phyloP scores from a whole-genome alignment of 2,888 invertebrate genomes.

The Tanytarsus gracilentus region DNA sequence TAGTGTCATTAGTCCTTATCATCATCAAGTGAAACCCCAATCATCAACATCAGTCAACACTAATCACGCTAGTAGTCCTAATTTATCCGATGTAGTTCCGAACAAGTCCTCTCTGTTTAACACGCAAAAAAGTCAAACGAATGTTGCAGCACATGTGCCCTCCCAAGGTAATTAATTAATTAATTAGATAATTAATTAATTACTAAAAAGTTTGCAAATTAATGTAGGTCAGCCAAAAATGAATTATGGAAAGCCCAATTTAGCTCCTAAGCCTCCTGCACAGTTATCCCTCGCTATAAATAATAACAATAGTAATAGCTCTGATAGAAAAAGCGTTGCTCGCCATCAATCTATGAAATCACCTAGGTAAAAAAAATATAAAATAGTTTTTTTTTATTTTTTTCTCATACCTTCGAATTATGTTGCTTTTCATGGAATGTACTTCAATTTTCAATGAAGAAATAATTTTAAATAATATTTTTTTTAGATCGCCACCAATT shows the following conservation, averaged over 20 bases:
- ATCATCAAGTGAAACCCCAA: conserved; percentile 1
- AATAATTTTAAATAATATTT: background rate
- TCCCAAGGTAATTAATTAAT: conserved; percentile 11
- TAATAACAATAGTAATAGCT: conserved; percentile 31
- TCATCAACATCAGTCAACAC: background rate
- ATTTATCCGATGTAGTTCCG: conserved; percentile 7
- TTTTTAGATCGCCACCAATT: conserved; percentile 41
- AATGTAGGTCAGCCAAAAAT: background rate
- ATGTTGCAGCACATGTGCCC: background rate
- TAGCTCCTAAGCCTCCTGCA: conserved; percentile 74
- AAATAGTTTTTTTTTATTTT: background rate
- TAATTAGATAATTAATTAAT: too few species aligned
- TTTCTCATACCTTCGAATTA: background rate
- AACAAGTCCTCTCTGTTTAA: conserved; percentile 22
- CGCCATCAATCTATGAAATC: conserved; percentile 78
- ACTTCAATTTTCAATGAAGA: background rate
- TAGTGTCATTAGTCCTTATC: conserved; percentile 24
- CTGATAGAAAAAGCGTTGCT: conserved; percentile 46
- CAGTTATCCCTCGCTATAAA: conserved; percentile 41
- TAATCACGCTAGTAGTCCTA: background rate
- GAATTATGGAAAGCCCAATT: conserved; percentile 65
- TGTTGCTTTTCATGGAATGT: conserved; percentile 9
- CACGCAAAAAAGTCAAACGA: background rate
- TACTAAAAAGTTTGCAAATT: background rate
- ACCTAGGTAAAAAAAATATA: conserved; percentile 49